A percentile compares a stretch with the other conserved stretches of the same genome.
Evolutionary conservation across 2,113 vertebrate species (phyloP).

Genomic region (Poecilia latipinna): DNA sequence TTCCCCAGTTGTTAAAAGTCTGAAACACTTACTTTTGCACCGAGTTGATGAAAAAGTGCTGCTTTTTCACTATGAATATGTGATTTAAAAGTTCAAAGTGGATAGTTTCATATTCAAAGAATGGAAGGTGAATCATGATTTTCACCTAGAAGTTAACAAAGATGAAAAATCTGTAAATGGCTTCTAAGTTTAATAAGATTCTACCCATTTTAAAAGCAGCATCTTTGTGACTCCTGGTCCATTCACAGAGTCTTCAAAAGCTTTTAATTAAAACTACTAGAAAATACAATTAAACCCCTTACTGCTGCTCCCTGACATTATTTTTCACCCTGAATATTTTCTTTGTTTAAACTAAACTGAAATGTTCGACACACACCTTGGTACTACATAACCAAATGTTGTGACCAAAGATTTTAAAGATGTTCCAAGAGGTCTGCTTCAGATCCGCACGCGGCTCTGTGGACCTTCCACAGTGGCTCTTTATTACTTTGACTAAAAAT

Average conservation of each 20-base stretch:
- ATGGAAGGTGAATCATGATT: slow-evolving; percentile 26
- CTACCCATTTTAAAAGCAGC: slow-evolving; percentile 15
- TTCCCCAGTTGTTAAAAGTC: slow-evolving; percentile 20
- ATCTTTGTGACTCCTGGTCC: slow-evolving; percentile 22
- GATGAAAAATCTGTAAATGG: slow-evolving; percentile 16
- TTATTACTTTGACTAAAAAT: too few species aligned
- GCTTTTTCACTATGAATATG: slow-evolving; percentile 35
- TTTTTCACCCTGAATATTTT: background rate
- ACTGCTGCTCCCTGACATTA: background rate
- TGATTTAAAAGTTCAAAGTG: slow-evolving; percentile 58
- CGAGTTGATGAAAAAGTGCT: slow-evolving; percentile 34
- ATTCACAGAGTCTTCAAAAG: slow-evolving; percentile 6
- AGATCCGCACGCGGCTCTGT: too few species aligned
- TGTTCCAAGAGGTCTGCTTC: too few species aligned
- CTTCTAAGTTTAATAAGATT: slow-evolving; percentile 4
- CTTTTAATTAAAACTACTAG: background rate
- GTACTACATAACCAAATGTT: slow-evolving; percentile 24
- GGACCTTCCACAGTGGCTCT: too few species aligned
- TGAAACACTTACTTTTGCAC: slow-evolving; percentile 20
- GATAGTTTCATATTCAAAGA: slow-evolving; percentile 39
- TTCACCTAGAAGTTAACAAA: slow-evolving; percentile 14
- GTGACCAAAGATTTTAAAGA: background rate
- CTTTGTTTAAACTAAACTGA: slow-evolving; percentile 10
- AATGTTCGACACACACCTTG: slow-evolving; percentile 14
- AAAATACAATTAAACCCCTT: too few species aligned